These are phyloP conservation scores for Spea multiplicata DNA, from an alignment of 2,113 vertebrate genomes.

Conservation along the genomic window DNA sequence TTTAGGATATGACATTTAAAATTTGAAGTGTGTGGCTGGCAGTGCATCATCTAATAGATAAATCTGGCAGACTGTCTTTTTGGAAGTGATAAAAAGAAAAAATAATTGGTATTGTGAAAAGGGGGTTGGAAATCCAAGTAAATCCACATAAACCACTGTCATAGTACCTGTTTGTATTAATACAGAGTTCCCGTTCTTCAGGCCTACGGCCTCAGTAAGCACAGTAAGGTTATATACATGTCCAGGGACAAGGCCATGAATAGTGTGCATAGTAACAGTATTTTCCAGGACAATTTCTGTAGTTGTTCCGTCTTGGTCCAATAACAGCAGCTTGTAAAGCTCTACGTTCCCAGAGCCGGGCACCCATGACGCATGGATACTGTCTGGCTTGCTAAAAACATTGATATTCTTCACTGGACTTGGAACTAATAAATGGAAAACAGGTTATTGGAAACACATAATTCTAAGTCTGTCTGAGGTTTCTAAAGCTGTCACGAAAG, in stretches of 20 bases:
- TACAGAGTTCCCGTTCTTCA: conserved; percentile 65
- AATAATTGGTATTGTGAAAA: no score
- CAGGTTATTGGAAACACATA: background rate
- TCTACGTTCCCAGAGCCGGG: conserved; percentile 76
- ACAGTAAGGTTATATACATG: conserved; percentile 81
- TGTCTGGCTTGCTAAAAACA: conserved; percentile 61
- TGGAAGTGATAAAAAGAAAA: no score
- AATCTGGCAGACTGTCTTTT: no score
- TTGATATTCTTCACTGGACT: conserved; percentile 70
- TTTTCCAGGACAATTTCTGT: conserved; percentile 63
- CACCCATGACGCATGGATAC: conserved; percentile 77
- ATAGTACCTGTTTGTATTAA: conserved; percentile 73
- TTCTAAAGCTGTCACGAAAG: no score
- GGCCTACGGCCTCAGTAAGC: conserved; percentile 69
- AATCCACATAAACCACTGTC: no score
- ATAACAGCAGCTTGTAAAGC: conserved; percentile 72
- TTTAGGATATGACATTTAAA: no score
- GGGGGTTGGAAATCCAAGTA: no score
- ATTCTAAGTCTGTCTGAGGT: background rate
- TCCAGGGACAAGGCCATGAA: conserved; percentile 73
- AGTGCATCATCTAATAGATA: no score
- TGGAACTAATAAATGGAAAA: conserved; percentile 67
- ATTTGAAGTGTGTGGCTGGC: no score
- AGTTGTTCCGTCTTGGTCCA: conserved; percentile 59
- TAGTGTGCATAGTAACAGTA: conserved; percentile 60